Evolutionary conservation across 2,888 invertebrate species (phyloP), one percentile per base, ranked within the genome.

Genomic region (Harpagoxenus sublaevis): DNA sequence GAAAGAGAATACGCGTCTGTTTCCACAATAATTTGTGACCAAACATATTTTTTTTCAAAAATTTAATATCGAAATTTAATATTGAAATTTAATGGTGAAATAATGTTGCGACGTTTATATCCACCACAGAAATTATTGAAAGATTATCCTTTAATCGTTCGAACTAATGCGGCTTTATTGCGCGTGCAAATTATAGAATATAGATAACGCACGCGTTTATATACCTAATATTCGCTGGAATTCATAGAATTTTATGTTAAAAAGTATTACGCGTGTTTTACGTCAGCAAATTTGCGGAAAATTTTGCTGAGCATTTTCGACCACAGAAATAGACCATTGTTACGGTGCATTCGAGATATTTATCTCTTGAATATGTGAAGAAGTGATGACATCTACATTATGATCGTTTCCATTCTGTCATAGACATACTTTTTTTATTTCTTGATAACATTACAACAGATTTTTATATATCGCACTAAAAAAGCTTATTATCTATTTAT

Each of bases 101-200:
- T n/a, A 9, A 4, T 45, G n/a, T 28, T 57, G 6, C 28, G 12
- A 23, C 35, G 42, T 8, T 39, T 68, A 68, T 23, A 57, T 79
- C 15, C 12, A 42, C 12, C 68, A 42, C 45, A 31, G 45, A 28
- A 66, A 63, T 48, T 15, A 75, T 31, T 48, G 5, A 70, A 81
- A 79, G 63, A 83, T 86, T 83, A 86, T 75, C 62, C 65, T 12
- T 60, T 68, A 68, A 63, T 86, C 57, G 68, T 28, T 18, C n/a
- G 35, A 51, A 73, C 10, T 15, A 65, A 51, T 60, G 55, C 35
- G 53, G 55, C 28, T 79, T 85, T 85, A 86, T 74, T 53, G 68
- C 63, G 57, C 23, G n/a, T 70, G 84, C 71, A 84, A 73, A 87
- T 87, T 87, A 79, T 63, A 45, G 68, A 87, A 86, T 87, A 79